Percentiles rank a stretch among this genome's conserved stretches.
Conservation (phyloP, 2,888 invertebrate species). For the Aphodius granarius region DNA sequence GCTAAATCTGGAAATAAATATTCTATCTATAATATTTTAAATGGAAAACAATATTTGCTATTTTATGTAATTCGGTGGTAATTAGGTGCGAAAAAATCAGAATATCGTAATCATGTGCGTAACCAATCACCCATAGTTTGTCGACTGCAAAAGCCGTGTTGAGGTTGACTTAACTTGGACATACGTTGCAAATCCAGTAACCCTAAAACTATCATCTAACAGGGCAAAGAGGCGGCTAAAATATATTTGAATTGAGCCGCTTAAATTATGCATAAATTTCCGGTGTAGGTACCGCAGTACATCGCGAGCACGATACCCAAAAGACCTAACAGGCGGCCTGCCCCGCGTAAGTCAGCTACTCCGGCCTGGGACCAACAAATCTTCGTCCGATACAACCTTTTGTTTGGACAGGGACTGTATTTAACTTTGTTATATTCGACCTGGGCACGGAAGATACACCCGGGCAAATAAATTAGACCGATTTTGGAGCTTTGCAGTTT, state of each 20-base stretch:
- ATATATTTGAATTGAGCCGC: background rate
- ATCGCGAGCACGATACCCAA: conserved; percentile 12
- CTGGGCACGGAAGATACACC: conserved; percentile 42
- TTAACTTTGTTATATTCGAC: conserved; percentile 48
- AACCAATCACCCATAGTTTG: too few species aligned
- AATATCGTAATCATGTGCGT: too few species aligned
- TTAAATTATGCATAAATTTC: background rate
- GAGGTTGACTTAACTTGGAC: background rate
- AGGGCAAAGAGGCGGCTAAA: too few species aligned
- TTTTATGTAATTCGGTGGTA: too few species aligned
- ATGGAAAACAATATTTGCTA: too few species aligned
- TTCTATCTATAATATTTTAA: too few species aligned
- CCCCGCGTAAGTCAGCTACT: background rate
- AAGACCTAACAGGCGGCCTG: background rate
- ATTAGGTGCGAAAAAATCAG: too few species aligned
- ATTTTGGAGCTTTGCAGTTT: conserved; percentile 7
- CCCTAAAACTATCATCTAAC: too few species aligned
- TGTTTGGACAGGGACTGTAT: conserved; percentile 47
- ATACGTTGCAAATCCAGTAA: background rate
- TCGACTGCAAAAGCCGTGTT: too few species aligned
- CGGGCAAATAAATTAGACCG: conserved; percentile 45
- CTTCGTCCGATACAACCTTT: conserved; percentile 43
- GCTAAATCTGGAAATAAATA: too few species aligned
- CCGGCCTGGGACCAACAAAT: conserved; percentile 40
- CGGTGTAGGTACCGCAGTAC: conserved; percentile 18